A percentile compares a stretch with the other conserved stretches of the same genome.
These are phyloP conservation scores for Tor tambroides DNA, from an alignment of 2,113 vertebrate species.

Conservation along the genomic window DNA sequence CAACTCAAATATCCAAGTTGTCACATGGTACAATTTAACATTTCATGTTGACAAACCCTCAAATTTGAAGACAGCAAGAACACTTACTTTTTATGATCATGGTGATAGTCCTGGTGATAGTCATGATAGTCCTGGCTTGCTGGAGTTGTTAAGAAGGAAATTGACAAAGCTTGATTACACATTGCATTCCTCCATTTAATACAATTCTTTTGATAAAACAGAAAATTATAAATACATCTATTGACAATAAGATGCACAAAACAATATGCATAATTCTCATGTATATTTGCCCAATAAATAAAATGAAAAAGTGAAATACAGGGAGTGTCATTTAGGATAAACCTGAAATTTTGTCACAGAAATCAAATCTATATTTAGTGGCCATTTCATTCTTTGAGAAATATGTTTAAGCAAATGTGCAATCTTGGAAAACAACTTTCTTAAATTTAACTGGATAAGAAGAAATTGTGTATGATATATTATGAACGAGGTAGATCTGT, in stretches of 20 bases:
- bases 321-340: no score
- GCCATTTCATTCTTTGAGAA: neutral
- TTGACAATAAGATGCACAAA: constrained; percentile 14
- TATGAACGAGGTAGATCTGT: constrained; percentile 33
- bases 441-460: neutral
- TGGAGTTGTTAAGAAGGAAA: constrained; percentile 29
- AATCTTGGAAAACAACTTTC: neutral
- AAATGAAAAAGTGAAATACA: no score
- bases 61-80: no score
- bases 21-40: no score
- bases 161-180: neutral
- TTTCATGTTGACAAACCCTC: no score
- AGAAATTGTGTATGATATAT: neutral
- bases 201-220: constrained; percentile 20
- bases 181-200: constrained; percentile 41
- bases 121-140: neutral
- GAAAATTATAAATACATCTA: constrained; percentile 26
- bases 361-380: neutral
- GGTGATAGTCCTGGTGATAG: no score
- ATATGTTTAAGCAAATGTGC: neutral
- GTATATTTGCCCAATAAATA: constrained; percentile 23
- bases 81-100: no score
- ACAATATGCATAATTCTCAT: neutral
- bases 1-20: no score
- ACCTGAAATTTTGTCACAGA: neutral